Conservation (phyloP, 2,888 invertebrate genomes). For the Operophtera brumata region DNA sequence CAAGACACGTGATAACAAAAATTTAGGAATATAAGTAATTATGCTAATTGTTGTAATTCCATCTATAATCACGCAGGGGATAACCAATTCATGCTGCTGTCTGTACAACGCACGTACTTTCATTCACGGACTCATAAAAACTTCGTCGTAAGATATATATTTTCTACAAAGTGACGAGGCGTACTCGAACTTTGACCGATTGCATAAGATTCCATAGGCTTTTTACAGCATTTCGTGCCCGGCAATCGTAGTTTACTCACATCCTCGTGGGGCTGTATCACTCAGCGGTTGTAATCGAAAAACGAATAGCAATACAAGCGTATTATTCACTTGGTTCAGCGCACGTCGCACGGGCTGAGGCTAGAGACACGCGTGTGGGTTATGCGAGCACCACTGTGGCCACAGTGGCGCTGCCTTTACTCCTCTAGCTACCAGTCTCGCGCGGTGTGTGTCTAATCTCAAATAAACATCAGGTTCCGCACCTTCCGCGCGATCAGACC, state of each 20-base stretch:
- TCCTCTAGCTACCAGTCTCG: constrained; percentile 82
- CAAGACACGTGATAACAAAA: too few relatives aligned
- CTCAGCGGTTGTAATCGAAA: not conserved
- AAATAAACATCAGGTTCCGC: constrained; percentile 83
- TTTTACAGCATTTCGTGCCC: too few relatives aligned
- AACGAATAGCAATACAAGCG: constrained; percentile 1
- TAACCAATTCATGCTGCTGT: too few relatives aligned
- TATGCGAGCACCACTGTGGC: constrained; percentile 89
- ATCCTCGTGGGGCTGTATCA: not conserved
- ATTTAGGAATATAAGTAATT: constrained; percentile 13
- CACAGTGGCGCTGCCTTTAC: constrained; percentile 86
- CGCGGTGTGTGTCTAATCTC: constrained; percentile 84
- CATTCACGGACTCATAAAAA: too few relatives aligned
- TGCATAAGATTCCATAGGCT: too few relatives aligned
- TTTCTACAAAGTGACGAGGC: too few relatives aligned
- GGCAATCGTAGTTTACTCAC: too few relatives aligned
- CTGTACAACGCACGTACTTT: too few relatives aligned
- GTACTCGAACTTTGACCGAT: too few relatives aligned
- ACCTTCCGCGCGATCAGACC: constrained; percentile 82
- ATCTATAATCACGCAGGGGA: too few relatives aligned
- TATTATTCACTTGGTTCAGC: not conserved
- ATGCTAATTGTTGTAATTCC: too few relatives aligned
- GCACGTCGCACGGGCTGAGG: constrained; percentile 9
- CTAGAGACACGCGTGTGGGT: constrained; percentile 86
- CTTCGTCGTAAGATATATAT: too few relatives aligned